Conservation (phyloP, 2,888 invertebrate genomes). For the Allophyes oxyacanthae region DNA sequence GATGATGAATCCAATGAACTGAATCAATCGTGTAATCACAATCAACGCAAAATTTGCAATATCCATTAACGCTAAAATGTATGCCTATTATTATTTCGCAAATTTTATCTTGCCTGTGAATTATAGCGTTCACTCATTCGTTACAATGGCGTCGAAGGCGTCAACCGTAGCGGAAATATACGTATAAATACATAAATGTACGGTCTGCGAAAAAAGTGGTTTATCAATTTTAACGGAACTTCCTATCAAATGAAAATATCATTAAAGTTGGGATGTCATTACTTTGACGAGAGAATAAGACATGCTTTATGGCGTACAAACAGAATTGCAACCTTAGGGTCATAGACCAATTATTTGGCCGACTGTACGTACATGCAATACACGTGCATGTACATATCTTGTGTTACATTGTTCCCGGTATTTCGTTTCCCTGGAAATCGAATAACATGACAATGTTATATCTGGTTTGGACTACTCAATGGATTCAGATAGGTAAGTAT, state of each 20-base stretch:
- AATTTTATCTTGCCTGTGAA: conserved; percentile 8
- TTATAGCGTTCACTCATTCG: conserved; percentile 11
- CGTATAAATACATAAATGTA: too few species aligned
- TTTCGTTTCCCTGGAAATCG: conserved; percentile 4
- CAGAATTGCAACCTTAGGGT: too few species aligned
- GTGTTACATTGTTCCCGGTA: not conserved
- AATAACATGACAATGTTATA: not conserved
- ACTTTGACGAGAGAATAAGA: too few species aligned
- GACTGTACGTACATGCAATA: too few species aligned
- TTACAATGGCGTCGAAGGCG: conserved; percentile 5
- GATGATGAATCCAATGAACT: conserved; percentile 29
- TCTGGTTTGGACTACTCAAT: too few species aligned
- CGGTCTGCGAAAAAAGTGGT: too few species aligned
- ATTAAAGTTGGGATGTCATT: too few species aligned
- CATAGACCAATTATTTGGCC: too few species aligned
- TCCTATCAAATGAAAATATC: too few species aligned
- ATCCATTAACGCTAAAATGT: conserved; percentile 12
- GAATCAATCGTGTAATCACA: conserved; percentile 39
- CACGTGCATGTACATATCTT: not conserved
- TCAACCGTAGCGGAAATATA: conserved; percentile 1
- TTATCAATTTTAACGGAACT: too few species aligned
- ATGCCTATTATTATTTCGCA: conserved; percentile 3
- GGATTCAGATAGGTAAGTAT: too few species aligned
- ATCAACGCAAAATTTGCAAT: conserved; percentile 11
- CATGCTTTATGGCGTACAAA: too few species aligned